phyloP scores from a whole-genome alignment of 2,797 vertebrate genomes.

The Sus cebifrons region DNA sequence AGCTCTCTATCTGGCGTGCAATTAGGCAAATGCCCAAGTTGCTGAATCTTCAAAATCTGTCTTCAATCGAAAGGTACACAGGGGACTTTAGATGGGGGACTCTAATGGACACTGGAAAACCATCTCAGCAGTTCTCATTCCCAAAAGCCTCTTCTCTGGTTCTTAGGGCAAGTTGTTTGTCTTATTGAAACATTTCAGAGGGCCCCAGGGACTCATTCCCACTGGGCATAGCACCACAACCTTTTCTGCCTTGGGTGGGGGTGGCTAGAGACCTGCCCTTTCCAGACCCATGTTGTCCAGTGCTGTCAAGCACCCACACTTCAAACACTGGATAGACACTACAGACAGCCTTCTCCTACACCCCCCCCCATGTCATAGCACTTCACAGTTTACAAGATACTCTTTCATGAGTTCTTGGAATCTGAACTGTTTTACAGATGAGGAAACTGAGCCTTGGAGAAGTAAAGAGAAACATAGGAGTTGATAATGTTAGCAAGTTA shows the following conservation, averaged over 20 bases:
- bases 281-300: neutral
- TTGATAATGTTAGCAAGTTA: slow-evolving; percentile 9
- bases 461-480: slow-evolving; percentile 39
- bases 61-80: slow-evolving; percentile 47
- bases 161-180: neutral
- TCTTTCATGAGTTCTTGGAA: slow-evolving; percentile 32
- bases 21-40: slow-evolving; percentile 76
- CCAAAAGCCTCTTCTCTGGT: slow-evolving; percentile 56
- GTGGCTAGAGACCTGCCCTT: neutral
- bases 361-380: neutral
- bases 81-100: neutral
- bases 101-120: slow-evolving; percentile 73
- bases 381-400: slow-evolving; percentile 32
- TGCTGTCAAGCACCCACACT: neutral
- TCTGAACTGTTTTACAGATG: slow-evolving; percentile 20
- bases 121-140: slow-evolving; percentile 77
- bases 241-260: neutral
- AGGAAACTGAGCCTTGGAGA: slow-evolving; percentile 39
- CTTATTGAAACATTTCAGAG: slow-evolving; percentile 43
- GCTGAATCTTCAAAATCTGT: slow-evolving; percentile 79
- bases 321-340: neutral
- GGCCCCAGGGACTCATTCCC: neutral
- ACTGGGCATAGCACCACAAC: neutral
- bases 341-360: neutral
- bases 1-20: slow-evolving; percentile 62